Conservation (phyloP, 2,113 vertebrate species). For the Nettapus auritus region DNA sequence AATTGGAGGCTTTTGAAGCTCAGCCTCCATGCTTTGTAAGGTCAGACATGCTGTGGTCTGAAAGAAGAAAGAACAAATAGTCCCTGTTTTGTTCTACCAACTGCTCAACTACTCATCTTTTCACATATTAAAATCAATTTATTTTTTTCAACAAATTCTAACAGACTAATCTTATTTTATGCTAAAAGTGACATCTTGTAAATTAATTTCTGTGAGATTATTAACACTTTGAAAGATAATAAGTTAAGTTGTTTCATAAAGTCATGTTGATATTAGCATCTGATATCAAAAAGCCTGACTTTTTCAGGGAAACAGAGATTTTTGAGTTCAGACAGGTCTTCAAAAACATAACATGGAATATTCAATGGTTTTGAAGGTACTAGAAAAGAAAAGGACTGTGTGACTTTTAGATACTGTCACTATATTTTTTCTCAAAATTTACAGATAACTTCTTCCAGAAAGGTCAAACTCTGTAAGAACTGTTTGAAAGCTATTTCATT, state of each 20-base stretch:
- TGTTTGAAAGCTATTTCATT: slow-evolving; percentile 9
- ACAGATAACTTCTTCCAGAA: slow-evolving; percentile 69
- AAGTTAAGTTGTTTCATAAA: slow-evolving; percentile 69
- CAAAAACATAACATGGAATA: slow-evolving; percentile 75
- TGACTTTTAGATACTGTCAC: slow-evolving; percentile 54
- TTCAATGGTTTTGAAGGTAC: slow-evolving; percentile 65
- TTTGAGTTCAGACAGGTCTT: slow-evolving; percentile 44
- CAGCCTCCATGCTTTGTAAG: slow-evolving; percentile 71
- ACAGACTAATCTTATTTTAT: neutral
- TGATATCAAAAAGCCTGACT: slow-evolving; percentile 64
- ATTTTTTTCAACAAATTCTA: neutral
- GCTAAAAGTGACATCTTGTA: slow-evolving; percentile 61
- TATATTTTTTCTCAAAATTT: slow-evolving; percentile 66
- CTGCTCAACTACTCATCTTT: neutral
- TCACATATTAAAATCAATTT: neutral
- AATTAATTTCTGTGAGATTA: slow-evolving; percentile 71
- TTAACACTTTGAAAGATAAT: slow-evolving; percentile 62
- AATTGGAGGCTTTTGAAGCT: slow-evolving; percentile 80
- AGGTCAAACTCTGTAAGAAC: slow-evolving; percentile 64
- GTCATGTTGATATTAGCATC: slow-evolving; percentile 11
- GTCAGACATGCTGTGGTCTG: slow-evolving; percentile 57
- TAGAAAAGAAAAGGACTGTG: slow-evolving; percentile 66
- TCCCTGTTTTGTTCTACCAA: neutral
- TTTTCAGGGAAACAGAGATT: slow-evolving; percentile 61
- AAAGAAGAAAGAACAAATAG: neutral